phyloP scores from a whole-genome alignment of 1,140 invertebrate species.

The Platyura marginata region DNA sequence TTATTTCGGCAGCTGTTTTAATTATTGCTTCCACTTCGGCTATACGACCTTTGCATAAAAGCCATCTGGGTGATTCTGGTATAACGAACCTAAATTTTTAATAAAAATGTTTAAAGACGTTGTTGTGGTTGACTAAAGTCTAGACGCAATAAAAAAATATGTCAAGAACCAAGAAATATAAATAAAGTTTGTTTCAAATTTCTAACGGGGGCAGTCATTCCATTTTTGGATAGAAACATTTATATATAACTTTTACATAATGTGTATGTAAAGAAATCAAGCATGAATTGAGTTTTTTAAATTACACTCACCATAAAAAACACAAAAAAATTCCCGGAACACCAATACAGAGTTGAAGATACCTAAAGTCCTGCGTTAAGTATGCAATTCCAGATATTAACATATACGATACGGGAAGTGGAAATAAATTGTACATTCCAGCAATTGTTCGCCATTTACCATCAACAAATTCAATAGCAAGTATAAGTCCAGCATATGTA shows the following conservation, averaged over 20 bases:
- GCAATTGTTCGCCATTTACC: slow-evolving; percentile 53
- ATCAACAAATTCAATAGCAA: slow-evolving; percentile 51
- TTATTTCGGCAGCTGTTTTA: slow-evolving; percentile 43
- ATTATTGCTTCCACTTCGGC: slow-evolving; percentile 49
- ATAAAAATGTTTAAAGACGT: slow-evolving; percentile 1
- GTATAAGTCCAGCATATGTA: slow-evolving; percentile 50
- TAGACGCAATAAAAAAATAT: slow-evolving; percentile 31
- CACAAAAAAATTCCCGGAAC: slow-evolving; percentile 46
- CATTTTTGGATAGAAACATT: too few relatives aligned
- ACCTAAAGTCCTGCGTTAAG: slow-evolving; percentile 48
- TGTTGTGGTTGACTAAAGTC: background rate
- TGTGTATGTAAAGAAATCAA: too few relatives aligned
- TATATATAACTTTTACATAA: too few relatives aligned
- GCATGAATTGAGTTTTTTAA: too few relatives aligned
- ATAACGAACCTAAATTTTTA: slow-evolving; percentile 41
- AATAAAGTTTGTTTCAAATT: too few relatives aligned
- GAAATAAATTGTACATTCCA: slow-evolving; percentile 53
- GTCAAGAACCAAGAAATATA: background rate
- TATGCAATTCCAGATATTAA: slow-evolving; percentile 50
- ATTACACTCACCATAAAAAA: slow-evolving; percentile 43
- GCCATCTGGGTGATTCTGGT: slow-evolving; percentile 72
- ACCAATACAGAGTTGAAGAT: slow-evolving; percentile 50
- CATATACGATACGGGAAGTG: slow-evolving; percentile 50
- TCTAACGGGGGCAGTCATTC: too few relatives aligned
- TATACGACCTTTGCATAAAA: slow-evolving; percentile 49